phyloP scores from a whole-genome alignment of 2,113 vertebrate species.

The Corythaeola cristata region DNA sequence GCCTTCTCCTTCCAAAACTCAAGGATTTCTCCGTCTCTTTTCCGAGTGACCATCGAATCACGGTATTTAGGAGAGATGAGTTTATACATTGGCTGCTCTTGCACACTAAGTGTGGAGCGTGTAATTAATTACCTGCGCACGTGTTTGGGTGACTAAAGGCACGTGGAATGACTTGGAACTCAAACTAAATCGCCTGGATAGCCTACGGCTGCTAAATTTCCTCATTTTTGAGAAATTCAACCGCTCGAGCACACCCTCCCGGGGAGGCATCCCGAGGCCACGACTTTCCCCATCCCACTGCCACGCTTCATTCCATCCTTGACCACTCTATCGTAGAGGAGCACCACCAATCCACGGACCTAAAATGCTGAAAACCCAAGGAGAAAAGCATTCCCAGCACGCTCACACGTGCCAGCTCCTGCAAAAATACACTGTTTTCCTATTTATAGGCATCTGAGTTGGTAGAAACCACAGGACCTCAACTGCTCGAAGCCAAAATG shows the following conservation, averaged over 20 bases:
- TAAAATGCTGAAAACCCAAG: neutral
- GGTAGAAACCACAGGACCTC: neutral
- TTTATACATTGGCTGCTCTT: too few relatives aligned
- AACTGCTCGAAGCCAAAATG: neutral
- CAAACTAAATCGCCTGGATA: neutral
- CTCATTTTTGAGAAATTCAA: neutral
- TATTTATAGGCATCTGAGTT: neutral
- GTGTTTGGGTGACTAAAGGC: neutral
- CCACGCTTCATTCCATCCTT: rapidly evolving
- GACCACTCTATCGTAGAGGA: neutral
- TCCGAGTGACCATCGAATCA: too few relatives aligned
- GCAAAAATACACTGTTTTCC: neutral
- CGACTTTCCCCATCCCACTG: rapidly evolving
- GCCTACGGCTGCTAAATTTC: neutral
- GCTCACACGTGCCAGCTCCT: neutral
- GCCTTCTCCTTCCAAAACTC: neutral
- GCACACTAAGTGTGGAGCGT: too few relatives aligned
- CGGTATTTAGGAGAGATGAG: too few relatives aligned
- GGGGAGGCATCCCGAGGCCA: neutral
- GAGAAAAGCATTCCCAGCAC: neutral
- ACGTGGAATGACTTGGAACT: rapidly evolving
- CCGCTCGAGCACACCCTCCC: neutral
- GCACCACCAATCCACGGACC: neutral
- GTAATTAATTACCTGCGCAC: neutral
- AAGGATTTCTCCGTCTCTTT: neutral